phyloP scores from a whole-genome alignment of 2,888 invertebrate genomes.

The Ennomos quercinarius region DNA sequence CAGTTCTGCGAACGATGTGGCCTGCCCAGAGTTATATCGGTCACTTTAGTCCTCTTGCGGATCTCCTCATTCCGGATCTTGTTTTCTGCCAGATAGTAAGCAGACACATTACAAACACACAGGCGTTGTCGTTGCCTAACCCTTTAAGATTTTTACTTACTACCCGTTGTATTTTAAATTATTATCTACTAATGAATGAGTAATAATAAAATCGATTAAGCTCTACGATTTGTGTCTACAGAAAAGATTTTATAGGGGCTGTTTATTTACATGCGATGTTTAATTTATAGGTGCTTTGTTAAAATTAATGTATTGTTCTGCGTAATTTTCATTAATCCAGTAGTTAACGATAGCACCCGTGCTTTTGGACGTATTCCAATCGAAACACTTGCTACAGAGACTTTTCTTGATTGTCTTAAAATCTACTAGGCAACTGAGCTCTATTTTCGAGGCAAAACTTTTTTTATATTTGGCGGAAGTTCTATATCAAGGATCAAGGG shows the following conservation, averaged over 20 bases:
- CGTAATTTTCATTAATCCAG: constrained; percentile 72
- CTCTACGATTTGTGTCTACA: no score
- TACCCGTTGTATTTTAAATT: no score
- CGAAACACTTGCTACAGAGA: constrained; percentile 67
- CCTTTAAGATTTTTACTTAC: no score
- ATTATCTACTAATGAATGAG: no score
- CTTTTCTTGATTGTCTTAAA: constrained; percentile 75
- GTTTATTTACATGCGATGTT: not conserved
- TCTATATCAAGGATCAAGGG: constrained; percentile 43
- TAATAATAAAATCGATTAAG: no score
- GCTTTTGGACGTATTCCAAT: constrained; percentile 80
- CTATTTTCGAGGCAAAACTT: constrained; percentile 70
- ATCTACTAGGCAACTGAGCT: constrained; percentile 63
- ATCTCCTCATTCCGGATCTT: no score
- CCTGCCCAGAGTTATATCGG: no score
- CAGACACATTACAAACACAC: no score
- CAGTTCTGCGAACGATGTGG: no score
- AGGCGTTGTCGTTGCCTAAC: no score
- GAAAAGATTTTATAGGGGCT: not conserved
- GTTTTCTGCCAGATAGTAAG: no score
- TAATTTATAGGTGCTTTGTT: constrained; percentile 33
- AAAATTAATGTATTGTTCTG: constrained; percentile 48
- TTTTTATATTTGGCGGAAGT: constrained; percentile 50
- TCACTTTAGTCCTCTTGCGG: no score
- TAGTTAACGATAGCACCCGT: constrained; percentile 71